Evolutionary conservation across 2,888 invertebrate genomes (phyloP).

Genomic region (Drepana falcataria): DNA sequence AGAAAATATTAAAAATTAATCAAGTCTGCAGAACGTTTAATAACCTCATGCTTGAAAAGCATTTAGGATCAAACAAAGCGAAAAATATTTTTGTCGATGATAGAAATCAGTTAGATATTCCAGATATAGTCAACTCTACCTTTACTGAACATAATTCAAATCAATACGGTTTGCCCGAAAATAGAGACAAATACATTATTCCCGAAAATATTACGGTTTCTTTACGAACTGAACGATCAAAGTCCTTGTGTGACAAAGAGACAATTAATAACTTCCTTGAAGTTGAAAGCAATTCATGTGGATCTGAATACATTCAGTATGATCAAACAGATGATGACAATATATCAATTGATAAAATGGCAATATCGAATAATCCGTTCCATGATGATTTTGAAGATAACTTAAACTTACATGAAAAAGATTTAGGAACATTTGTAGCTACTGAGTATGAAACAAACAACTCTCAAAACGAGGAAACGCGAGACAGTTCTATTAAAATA

Average conservation of each 20-base stretch:
- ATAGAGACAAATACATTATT: constrained; percentile 52
- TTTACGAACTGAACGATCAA: constrained; percentile 48
- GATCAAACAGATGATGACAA: constrained; percentile 38
- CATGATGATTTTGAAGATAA: constrained; percentile 39
- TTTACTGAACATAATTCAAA: constrained; percentile 43
- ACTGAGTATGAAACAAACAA: constrained; percentile 65
- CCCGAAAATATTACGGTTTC: constrained; percentile 64
- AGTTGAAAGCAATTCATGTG: constrained; percentile 11
- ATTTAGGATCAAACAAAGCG: constrained; percentile 13
- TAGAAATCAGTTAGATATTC: constrained; percentile 49
- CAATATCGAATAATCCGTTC: constrained; percentile 54
- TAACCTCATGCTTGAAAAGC: constrained; percentile 29
- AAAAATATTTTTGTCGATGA: constrained; percentile 17
- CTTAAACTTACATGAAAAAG: constrained; percentile 40
- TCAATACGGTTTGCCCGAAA: constrained; percentile 37
- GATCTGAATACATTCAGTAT: constrained; percentile 14
- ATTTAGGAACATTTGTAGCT: constrained; percentile 49
- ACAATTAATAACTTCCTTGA: constrained; percentile 5
- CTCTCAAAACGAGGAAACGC: constrained; percentile 55
- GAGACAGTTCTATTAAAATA: constrained; percentile 43
- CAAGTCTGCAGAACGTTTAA: constrained; percentile 53
- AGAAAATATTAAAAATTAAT: constrained; percentile 50
- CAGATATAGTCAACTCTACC: constrained; percentile 71
- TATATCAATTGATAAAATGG: constrained; percentile 29
- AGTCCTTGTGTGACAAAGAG: constrained; percentile 16